phyloP scores from a whole-genome alignment of 1,140 invertebrate genomes.

The Drosophila ficusphila region DNA sequence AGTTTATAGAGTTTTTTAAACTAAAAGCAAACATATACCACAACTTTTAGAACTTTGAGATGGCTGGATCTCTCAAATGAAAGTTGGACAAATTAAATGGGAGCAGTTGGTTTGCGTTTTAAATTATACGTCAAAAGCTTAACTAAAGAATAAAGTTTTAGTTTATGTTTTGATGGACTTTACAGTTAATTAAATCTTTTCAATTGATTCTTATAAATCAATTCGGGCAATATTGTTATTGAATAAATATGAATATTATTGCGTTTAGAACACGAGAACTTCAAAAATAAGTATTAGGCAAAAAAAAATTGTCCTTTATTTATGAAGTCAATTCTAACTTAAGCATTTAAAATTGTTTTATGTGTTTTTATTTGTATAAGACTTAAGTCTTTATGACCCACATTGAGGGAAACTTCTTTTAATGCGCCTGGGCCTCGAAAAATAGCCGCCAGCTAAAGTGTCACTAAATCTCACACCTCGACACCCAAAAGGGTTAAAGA shows the following conservation, averaged over 20 bases:
- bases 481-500: conserved; percentile 39
- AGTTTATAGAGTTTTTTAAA: conserved; percentile 37
- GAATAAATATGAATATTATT: too few species aligned
- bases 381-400: not conserved
- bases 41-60: conserved; percentile 11
- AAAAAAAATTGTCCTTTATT: too few species aligned
- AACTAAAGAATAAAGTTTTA: conserved; percentile 1
- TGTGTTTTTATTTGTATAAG: too few species aligned
- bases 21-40: conserved; percentile 5
- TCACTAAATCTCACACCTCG: conserved; percentile 41
- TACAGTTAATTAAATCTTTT: too few species aligned
- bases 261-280: too few species aligned
- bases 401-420: conserved; percentile 1
- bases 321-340: too few species aligned
- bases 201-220: too few species aligned
- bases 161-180: too few species aligned
- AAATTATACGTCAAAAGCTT: not conserved
- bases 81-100: conserved; percentile 29
- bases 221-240: too few species aligned
- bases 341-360: too few species aligned
- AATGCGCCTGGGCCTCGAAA: not conserved
- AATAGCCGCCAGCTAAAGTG: conserved; percentile 23
- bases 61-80: conserved; percentile 12
- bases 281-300: too few species aligned
- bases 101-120: not conserved